phyloP scores from a whole-genome alignment of 2,113 vertebrate species.

The Todiramphus saurophagus region DNA sequence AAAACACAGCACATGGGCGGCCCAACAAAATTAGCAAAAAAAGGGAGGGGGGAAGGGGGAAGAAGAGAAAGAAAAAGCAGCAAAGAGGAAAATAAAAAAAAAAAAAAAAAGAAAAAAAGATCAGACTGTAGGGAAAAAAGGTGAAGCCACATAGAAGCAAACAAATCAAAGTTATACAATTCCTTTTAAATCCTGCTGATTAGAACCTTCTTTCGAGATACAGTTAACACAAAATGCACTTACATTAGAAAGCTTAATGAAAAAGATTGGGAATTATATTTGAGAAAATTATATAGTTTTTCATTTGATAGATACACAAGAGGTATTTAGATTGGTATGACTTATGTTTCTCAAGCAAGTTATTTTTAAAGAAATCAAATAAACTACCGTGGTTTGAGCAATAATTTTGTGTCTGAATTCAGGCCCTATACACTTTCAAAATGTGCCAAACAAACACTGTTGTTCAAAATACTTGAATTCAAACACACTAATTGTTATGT shows the following conservation, averaged over 20 bases:
- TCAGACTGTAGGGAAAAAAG: neutral
- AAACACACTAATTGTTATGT: neutral
- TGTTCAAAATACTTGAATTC: neutral
- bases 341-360: neutral
- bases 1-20: constrained; percentile 51
- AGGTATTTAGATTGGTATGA: neutral
- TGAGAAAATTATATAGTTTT: neutral
- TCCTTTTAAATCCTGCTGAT: neutral
- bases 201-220: neutral
- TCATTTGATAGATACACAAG: neutral
- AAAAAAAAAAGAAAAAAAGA: neutral
- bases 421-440: neutral
- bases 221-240: neutral
- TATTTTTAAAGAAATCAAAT: neutral
- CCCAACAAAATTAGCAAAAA: constrained; percentile 74
- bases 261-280: neutral
- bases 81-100: fast-evolving
- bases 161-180: neutral
- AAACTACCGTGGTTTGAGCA: neutral
- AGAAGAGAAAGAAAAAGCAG: neutral
- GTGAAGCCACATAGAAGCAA: neutral
- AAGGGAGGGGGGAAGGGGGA: neutral
- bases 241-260: neutral
- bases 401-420: neutral
- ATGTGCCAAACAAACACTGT: neutral